phyloP scores from a whole-genome alignment of 2,888 invertebrate genomes.

The Seira sanloemensis region DNA sequence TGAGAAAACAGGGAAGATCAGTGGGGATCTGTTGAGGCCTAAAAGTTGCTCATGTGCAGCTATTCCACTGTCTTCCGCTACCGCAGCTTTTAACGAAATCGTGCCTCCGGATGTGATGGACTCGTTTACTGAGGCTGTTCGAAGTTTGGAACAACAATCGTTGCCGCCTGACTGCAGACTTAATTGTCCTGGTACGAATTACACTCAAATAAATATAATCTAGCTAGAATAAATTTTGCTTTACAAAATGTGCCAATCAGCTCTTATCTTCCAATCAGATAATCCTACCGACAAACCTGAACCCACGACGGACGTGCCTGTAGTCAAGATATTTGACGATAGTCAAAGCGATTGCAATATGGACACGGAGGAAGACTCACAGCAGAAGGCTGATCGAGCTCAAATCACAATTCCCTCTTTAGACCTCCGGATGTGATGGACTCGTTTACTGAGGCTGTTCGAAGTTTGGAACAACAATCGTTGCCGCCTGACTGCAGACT shows the following conservation, averaged over 20 bases:
- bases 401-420: neutral
- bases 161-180: slow-evolving; percentile 52
- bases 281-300: slow-evolving; percentile 5
- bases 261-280: slow-evolving; percentile 41
- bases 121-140: slow-evolving; percentile 70
- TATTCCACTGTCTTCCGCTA: slow-evolving; percentile 44
- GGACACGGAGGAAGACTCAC: slow-evolving; percentile 35
- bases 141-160: slow-evolving; percentile 67
- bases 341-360: slow-evolving; percentile 53
- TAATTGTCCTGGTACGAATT: slow-evolving; percentile 39
- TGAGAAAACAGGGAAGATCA: slow-evolving; percentile 63
- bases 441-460: slow-evolving; percentile 70
- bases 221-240: neutral
- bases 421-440: slow-evolving; percentile 69
- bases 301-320: slow-evolving; percentile 22
- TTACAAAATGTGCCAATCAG: neutral
- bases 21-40: slow-evolving; percentile 62
- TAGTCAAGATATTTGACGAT: slow-evolving; percentile 54
- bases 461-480: slow-evolving; percentile 67
- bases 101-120: slow-evolving; percentile 71
- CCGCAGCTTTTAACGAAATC: slow-evolving; percentile 59
- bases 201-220: too few relatives aligned
- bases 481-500: slow-evolving; percentile 52
- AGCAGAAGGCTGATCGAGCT: neutral
- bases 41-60: slow-evolving; percentile 73